Evolutionary conservation across 2,888 invertebrate species (phyloP), one percentile per base, ranked within the genome.

Genomic region (Gasteruption jaculator): DNA sequence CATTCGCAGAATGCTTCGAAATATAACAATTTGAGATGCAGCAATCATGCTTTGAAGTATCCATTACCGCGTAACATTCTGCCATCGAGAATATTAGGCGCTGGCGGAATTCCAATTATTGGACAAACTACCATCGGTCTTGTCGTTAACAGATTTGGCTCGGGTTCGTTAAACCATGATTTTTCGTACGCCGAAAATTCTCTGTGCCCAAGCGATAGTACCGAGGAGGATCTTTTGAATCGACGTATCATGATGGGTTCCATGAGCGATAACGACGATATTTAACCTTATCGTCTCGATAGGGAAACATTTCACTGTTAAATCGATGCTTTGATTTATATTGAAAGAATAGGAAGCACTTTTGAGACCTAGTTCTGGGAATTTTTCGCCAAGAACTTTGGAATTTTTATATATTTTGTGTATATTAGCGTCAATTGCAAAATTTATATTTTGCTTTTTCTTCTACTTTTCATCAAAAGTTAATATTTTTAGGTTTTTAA

Each of bases 131-230:
- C 70, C 3, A 61, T 70, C 33, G 67, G 65, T 4, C 57, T 70
- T 15, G 65, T 68, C 10, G 62, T 69, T 12, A 68, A 66, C 41
- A 67, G 64, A 50, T 65, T 68, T 41, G 63, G 64, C 27, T 65
- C 67, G 5, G 60, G 54, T 6, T 59, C 61, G 15, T 39, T 63
- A 14, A 43, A 49, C 32, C 45, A 49, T 30, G 56, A 54, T 41
- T 48, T 60, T 29, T 49, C 60, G 10, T 64, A 60, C 19, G 49
- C 49, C 24, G 58, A 58, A 11, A 58, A 63, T 49, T 56, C 60
- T 8, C 49, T 63, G 7, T 61, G 60, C 27, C 54, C 60, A 4
- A 60, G 52, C 15, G 59, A 65, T 20, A 54, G 49, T 11, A 53
- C 52, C 2, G 60, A 67, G 12, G 59, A 62, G 20, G 63, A 63